Percentiles rank a stretch among this genome's conserved stretches.
phyloP scores from a whole-genome alignment of 1,140 invertebrate species.

The Apocrypta bakeri region DNA sequence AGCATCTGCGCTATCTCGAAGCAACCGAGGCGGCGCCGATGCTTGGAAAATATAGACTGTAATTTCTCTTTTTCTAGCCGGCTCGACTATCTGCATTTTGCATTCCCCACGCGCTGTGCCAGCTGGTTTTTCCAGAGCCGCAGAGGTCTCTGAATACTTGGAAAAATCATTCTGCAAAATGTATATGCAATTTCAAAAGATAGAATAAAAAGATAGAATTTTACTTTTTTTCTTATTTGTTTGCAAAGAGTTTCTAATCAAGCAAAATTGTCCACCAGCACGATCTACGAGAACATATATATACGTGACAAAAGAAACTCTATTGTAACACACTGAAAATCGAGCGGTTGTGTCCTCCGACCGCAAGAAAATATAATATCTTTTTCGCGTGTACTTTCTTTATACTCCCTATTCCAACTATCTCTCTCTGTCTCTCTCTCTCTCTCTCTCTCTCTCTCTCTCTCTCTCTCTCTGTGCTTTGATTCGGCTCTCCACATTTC shows the following conservation, averaged over 20 bases:
- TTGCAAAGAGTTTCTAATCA: no score
- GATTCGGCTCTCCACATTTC: slow-evolving; percentile 33
- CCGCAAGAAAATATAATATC: slow-evolving; percentile 38
- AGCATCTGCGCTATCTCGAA: not conserved
- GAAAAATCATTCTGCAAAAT: not conserved
- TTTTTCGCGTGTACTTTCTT: slow-evolving; percentile 35
- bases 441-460: not conserved
- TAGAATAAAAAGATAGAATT: no score
- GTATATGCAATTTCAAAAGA: not conserved
- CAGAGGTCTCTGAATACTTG: not conserved
- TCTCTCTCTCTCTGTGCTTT: slow-evolving; percentile 15
- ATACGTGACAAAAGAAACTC: no score
- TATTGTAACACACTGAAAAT: not conserved
- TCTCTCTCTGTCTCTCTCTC: slow-evolving; percentile 17
- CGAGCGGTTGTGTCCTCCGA: not conserved
- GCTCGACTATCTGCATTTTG: not conserved
- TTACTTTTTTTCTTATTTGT: no score
- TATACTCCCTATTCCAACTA: slow-evolving; percentile 23
- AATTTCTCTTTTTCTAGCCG: slow-evolving; percentile 47
- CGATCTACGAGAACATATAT: no score
- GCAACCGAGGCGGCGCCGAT: not conserved
- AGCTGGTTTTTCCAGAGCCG: not conserved
- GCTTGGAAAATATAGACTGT: slow-evolving; percentile 15
- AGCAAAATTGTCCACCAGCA: no score
- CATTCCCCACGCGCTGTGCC: not conserved